Percentiles rank a stretch among this genome's conserved stretches.
These are phyloP conservation scores for Chloropsis hardwickii DNA, from an alignment of 2,113 vertebrate species.

Conservation along the genomic window DNA sequence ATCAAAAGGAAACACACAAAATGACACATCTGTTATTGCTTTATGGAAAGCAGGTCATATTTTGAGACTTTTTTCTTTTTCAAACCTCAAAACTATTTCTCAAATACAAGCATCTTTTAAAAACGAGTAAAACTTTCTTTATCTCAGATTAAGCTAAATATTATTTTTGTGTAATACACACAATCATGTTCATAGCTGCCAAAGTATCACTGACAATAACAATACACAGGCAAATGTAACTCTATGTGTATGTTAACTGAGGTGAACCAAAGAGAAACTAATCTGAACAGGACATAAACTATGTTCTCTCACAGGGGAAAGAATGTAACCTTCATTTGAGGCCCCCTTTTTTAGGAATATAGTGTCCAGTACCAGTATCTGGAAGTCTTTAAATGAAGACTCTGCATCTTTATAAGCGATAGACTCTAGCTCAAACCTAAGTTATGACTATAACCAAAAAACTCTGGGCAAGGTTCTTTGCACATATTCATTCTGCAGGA, in stretches of 20 bases:
- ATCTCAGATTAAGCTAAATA: slow-evolving; percentile 46
- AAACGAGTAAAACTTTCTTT: not conserved
- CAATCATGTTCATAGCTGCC: slow-evolving; percentile 1
- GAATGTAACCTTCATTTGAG: slow-evolving; percentile 28
- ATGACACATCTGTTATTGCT: not conserved
- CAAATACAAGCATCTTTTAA: not conserved
- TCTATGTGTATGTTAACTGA: slow-evolving; percentile 35
- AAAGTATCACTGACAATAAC: slow-evolving; percentile 40
- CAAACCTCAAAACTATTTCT: not conserved
- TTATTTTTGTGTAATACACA: not conserved
- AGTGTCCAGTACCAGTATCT: not conserved
- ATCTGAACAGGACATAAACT: slow-evolving; percentile 13
- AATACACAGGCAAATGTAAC: slow-evolving; percentile 53
- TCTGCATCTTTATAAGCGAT: not conserved
- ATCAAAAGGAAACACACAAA: not conserved
- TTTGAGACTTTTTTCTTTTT: not conserved
- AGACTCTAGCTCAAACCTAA: not conserved
- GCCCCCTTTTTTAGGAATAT: not conserved
- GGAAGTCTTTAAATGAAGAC: slow-evolving; percentile 33
- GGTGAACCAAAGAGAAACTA: slow-evolving; percentile 4
- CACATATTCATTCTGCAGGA: not conserved
- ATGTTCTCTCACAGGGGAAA: not conserved
- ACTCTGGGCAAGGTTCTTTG: not conserved
- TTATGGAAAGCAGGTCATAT: not conserved
- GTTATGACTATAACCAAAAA: not conserved